Percentiles rank a stretch among this genome's conserved stretches.
Evolutionary conservation across 1,140 invertebrate species (phyloP).

Genomic region (Bemisia tabaci): DNA sequence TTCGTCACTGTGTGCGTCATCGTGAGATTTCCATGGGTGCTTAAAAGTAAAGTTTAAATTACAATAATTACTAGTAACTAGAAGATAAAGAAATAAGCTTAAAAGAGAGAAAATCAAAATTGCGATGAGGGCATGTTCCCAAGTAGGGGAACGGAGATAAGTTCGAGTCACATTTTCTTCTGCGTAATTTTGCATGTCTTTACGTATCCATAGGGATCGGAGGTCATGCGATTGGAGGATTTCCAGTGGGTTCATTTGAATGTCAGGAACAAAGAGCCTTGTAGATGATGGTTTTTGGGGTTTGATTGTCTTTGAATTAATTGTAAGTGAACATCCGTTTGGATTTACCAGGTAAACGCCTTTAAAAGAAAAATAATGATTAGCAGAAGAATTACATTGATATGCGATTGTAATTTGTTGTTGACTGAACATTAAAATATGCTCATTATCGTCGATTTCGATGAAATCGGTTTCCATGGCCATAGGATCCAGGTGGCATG

Average conservation of each 20-base stretch:
- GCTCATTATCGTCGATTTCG: neutral
- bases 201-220: neutral
- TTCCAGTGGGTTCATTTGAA: neutral
- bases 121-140: neutral
- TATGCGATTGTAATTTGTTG: neutral
- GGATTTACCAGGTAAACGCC: neutral
- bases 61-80: neutral
- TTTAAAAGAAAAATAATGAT: neutral
- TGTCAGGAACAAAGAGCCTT: neutral
- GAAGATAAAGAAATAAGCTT: neutral
- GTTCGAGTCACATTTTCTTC: neutral
- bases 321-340: neutral
- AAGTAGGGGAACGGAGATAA: neutral
- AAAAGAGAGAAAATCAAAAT: neutral
- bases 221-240: neutral
- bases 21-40: neutral
- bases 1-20: neutral
- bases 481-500: neutral
- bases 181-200: neutral
- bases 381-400: neutral
- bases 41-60: neutral
- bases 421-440: neutral
- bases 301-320: neutral
- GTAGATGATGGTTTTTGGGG: neutral
- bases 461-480: neutral